phyloP scores from a whole-genome alignment of 2,113 vertebrate species.

The Ceyx melanurus region DNA sequence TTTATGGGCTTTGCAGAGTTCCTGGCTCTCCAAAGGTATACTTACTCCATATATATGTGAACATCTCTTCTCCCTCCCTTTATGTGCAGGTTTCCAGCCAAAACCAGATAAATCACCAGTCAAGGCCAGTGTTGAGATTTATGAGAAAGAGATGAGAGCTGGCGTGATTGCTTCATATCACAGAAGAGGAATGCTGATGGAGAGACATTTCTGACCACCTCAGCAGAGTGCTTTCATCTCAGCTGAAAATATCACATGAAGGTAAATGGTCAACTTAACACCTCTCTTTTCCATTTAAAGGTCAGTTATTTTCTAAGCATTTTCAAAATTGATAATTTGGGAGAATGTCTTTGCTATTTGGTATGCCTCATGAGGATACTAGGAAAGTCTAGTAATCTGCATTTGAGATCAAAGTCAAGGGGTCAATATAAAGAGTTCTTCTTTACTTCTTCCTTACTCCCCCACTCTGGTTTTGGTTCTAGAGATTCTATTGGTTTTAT shows the following conservation, averaged over 20 bases:
- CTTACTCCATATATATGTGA: neutral
- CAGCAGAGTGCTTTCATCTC: neutral
- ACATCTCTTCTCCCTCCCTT: neutral
- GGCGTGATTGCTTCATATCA: rapidly evolving
- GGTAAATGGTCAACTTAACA: neutral
- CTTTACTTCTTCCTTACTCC: neutral
- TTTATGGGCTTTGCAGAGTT: neutral
- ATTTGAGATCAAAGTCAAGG: neutral
- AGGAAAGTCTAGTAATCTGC: neutral
- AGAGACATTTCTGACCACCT: neutral
- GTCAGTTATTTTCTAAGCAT: neutral
- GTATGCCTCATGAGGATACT: neutral
- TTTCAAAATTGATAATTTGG: neutral
- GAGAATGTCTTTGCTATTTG: neutral
- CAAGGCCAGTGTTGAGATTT: neutral
- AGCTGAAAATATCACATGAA: neutral
- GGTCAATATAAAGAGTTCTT: neutral
- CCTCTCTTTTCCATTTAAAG: neutral
- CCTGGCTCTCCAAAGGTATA: neutral
- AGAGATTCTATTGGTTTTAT: neutral
- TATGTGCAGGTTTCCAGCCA: neutral
- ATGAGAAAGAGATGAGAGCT: neutral
- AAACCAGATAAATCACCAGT: neutral
- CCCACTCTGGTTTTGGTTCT: neutral
- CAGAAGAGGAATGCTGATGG: neutral